Evolutionary conservation across 2,888 invertebrate species (phyloP), one percentile per base, ranked within the genome.

Genomic region (Phyto melanocephala): DNA sequence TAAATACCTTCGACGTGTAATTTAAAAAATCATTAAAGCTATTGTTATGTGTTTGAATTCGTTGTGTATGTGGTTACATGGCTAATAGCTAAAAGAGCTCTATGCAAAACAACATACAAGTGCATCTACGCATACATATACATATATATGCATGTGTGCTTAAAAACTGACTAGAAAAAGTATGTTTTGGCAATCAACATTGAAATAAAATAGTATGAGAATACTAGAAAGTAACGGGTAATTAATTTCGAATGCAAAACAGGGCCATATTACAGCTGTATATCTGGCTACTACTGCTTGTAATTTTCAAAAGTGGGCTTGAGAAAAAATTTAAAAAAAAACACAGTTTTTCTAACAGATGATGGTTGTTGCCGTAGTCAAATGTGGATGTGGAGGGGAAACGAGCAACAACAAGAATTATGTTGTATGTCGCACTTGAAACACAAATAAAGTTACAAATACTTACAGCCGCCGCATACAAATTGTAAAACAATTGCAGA

Each of bases 381-480:
- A 75, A 70, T 75, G 72, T 47, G 77, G 81, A 77, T 65, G 56
- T 54, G 28, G 15, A 52, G 7, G 15, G 2, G 2, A 11, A 0
- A 24, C 22, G 37, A 62, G 20, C n/a, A 33, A 20, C 47, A 47
- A 22, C 45, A 82, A 80, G 82, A 82, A 79, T 82, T 82, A 82
- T 82, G 79, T 76, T 79, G 80, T 75, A 71, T 80, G 82, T 79
- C 70, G 75, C 75, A 74, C 70, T 79, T 65, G 75, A 58, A 75
- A 65, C 74, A 78, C 58, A 79, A 80, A 82, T 82, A 80, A 82
- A 82, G 82, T 82, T 76, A 82, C 82, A 79, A 82, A 79, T 82
- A 74, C 60, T 68, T 54, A 45, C 75, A 74, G 65, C 3, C 6
- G 28, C 74, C 6, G 28, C 74, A 68, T 45, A 47, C 65, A 76